These are phyloP conservation scores for Drosophila eohydei DNA, from an alignment of 2,888 invertebrate genomes.

Conservation along the genomic window DNA sequence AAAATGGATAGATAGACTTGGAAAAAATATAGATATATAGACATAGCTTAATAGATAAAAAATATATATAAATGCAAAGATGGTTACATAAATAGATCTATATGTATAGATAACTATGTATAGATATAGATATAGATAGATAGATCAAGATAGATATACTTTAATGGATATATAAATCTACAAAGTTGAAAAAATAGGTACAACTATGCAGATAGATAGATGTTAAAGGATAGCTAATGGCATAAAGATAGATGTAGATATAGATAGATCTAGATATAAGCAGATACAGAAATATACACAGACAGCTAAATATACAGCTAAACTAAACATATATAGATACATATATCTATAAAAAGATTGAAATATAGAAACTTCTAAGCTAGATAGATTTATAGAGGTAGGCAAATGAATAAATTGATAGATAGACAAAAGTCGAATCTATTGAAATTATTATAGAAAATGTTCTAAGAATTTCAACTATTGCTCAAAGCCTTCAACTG, in stretches of 20 bases:
- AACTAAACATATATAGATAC: background rate
- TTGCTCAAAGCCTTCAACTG: background rate
- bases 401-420: background rate
- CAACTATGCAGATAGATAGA: too few species aligned
- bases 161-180: too few species aligned
- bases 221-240: too few species aligned
- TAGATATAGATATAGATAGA: background rate
- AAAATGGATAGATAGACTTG: too few species aligned
- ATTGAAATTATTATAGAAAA: background rate
- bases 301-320: background rate
- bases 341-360: background rate
- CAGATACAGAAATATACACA: too few species aligned
- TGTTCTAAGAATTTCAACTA: background rate
- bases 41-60: too few species aligned
- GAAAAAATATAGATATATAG: too few species aligned
- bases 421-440: background rate
- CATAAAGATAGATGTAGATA: too few species aligned
- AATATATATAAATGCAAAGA: background rate
- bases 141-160: too few species aligned
- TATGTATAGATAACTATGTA: background rate
- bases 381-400: background rate
- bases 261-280: background rate
- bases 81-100: background rate
- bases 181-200: too few species aligned
- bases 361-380: too few species aligned